Percentiles rank a stretch among this genome's conserved stretches.
phyloP scores from a whole-genome alignment of 2,113 vertebrate genomes.

The Glareola pratincola region DNA sequence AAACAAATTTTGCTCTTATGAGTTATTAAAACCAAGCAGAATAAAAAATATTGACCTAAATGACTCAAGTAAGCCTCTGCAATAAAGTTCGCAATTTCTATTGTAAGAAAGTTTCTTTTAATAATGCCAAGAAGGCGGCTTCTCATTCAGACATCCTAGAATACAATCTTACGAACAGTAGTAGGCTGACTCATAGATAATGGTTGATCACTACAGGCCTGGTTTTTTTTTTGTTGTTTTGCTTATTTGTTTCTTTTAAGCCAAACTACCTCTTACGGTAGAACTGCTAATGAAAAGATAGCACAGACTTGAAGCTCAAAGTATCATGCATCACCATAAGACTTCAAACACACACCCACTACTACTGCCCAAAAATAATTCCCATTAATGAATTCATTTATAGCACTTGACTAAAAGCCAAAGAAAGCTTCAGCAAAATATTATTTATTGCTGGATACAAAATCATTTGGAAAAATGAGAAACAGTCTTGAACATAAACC shows the following conservation, averaged over 20 bases:
- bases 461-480: background rate
- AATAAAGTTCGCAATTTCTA: background rate
- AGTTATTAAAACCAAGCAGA: background rate
- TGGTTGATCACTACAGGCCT: background rate
- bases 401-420: background rate
- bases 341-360: background rate
- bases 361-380: background rate
- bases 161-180: fast-evolving
- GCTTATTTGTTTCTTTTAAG: background rate
- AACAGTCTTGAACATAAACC: background rate
- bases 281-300: background rate
- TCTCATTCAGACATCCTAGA: background rate
- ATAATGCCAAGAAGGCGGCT: fast-evolving
- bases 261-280: background rate
- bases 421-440: background rate
- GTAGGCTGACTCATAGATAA: background rate
- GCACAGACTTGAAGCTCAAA: background rate
- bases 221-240: fast-evolving
- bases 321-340: background rate
- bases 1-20: background rate
- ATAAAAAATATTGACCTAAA: background rate
- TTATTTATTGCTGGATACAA: background rate
- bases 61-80: background rate
- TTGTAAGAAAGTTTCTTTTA: background rate
- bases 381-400: background rate